Base-by-base conservation (phyloP, 1,140 invertebrate genomes). In the Cylas formicarius region DNA sequence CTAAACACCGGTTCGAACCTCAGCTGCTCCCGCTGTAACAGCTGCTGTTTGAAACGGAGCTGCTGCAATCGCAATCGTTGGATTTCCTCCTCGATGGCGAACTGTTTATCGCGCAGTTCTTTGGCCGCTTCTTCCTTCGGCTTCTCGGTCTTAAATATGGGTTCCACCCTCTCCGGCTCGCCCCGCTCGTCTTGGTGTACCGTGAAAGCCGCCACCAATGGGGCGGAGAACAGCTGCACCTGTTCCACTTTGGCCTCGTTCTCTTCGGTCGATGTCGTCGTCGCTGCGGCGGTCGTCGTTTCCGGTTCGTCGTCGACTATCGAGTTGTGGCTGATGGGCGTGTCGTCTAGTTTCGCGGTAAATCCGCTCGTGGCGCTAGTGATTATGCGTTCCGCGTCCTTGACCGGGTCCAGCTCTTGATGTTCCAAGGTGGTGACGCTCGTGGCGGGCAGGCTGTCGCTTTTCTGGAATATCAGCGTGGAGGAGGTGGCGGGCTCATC, bases 181-280 rank as follows among this genome's bases (percentile, higher is more conserved):
- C 85, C 85, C 19, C 72, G 70, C 34, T 80, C 81, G 55, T 89
- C 84, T 61, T 87, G 80, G 52, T 87, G 82, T 2, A 89, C 81
- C 0, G 85, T 87, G 53, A 89, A 89, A 0, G 85, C 84, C 1
- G 83, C 82, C 1, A 87, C 80, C 20, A 89, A 56, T 0, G 85
- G 83, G 4, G 84, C 83, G 49, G 79, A 76, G 56, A 82, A 84
- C 32, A 89, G 85, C 58, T 85, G 84, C 8, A 89, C 82, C 39
- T 84, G 81, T 52, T 77, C 74, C 55, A 77, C 74, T 56, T 76
- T 72, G 1, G 78, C 75, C 62, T 79, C 74, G 19, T 71, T 78
- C 59, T 81, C 78, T 48, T 75, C 73, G 39, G 74, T 72, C 0
- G 76, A 72, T 6, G 75, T 73, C 1, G 74, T 50, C 8, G 76